phyloP scores from a whole-genome alignment of 2,797 vertebrate species.

The Xenopus petersii region DNA sequence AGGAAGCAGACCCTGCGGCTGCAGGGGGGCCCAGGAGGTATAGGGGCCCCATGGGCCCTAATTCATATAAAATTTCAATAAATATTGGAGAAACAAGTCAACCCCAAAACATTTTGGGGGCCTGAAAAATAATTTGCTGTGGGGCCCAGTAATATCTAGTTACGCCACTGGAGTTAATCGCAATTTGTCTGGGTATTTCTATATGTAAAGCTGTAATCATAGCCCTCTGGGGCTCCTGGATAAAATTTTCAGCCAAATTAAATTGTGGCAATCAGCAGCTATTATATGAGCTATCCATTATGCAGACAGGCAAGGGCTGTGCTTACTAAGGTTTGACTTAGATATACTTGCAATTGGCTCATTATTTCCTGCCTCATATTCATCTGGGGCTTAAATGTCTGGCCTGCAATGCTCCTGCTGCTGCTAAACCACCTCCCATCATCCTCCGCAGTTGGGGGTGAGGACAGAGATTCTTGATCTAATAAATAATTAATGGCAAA shows the following conservation, averaged over 20 bases:
- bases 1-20: too few species aligned
- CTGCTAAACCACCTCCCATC: background rate
- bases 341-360: background rate
- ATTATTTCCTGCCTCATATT: background rate
- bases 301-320: constrained; percentile 4
- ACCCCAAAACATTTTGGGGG: too few species aligned
- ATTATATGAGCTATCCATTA: constrained; percentile 34
- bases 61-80: too few species aligned
- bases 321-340: constrained; percentile 3
- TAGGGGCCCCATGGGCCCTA: too few species aligned
- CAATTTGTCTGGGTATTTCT: background rate
- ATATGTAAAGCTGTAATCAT: constrained; percentile 17
- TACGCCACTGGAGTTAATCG: constrained; percentile 35
- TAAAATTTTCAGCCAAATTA: constrained; percentile 44
- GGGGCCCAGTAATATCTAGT: too few species aligned
- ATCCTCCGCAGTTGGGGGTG: too few species aligned
- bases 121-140: too few species aligned
- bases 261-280: constrained; percentile 32
- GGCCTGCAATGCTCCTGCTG: background rate
- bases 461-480: too few species aligned
- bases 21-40: too few species aligned
- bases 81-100: too few species aligned
- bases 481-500: too few species aligned
- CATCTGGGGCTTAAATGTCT: background rate
- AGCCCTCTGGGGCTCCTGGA: constrained; percentile 38